Evolutionary conservation across 37 sponge, comb jelly and placozoan genomes (phyloP), one percentile per base, ranked within the genome.

Genomic region (Chondrosia reniformis): DNA sequence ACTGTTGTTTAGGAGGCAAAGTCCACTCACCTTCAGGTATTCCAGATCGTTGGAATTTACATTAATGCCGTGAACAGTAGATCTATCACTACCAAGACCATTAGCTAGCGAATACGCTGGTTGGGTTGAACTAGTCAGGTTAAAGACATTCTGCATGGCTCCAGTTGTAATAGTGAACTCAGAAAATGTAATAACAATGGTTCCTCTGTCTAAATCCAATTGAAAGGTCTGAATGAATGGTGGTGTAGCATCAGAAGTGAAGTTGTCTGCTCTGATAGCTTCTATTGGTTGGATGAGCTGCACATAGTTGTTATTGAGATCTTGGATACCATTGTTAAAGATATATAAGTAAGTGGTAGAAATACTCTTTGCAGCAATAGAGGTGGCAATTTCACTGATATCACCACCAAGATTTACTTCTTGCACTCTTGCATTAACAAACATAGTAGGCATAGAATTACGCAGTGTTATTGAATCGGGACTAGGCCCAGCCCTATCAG

Each of bases 211-310:
- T 24, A 90, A 42, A 55, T 95, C 95, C 15, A 91, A 58, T 4
- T 38, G 76, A 40, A 83, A 87, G 28, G 62, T 58, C 17, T 46
- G n/a, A 4, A 95, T 75, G 22, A n/a, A 27, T 17, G 96, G 96
- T 15, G 84, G 81, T 44, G 87, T 82, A 2, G 82, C 81, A 57
- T 95, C 96, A n/a, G 87, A 63, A 37, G 77, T 92, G 72, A 81
- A 95, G 21, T 67, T 81, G 21, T 79, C 39, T 2, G 88, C 96
- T 37, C 24, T 81, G 3, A 85, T 45, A 39, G 91, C 91, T 22
- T 71, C 76, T 27, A 89, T 78, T 46, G 85, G 79, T 17, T 84
- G 84, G 45, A 93, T 84, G 13, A 83, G 79, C 45, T 77, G 62
- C 22, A 86, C 57, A 46, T 17, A 57, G 46, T 89, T 89, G 37